Base-by-base conservation (phyloP, 2,113 vertebrate genomes). In the Sisor rabdophorus region DNA sequence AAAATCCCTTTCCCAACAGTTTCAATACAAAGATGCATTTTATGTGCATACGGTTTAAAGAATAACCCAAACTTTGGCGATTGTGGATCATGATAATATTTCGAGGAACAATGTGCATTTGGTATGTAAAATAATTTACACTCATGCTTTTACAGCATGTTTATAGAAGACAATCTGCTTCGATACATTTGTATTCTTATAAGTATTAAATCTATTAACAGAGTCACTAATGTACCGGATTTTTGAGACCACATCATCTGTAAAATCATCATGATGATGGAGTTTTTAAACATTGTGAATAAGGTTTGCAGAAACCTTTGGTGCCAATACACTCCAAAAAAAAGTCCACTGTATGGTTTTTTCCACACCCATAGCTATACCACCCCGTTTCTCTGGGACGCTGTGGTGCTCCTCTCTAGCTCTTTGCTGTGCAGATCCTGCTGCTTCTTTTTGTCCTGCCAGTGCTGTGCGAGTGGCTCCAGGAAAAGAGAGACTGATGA, bases 401-500 rank as follows among this genome's bases (percentile, higher is more conserved):
- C 85, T 0, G 86, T 60, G 4, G 89, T 92, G 80, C 80, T 86
- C 84, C 83, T 89, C 81, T 80, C 84, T 72, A 82, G 80, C 50
- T 89, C 88, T 3, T 83, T 79, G 9, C 64, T 81, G 28, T 75
- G 78, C 73, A 73, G 67, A 28, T 78, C 80, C 63, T 69, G 68
- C 53, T 75, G 75, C 83, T 85, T 89, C 84, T 80, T 90, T 80
- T 82, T 82, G 54, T 87, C 84, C 79, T 88, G 92, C 94, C 94
- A 92, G 81, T 81, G 92, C 79, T 91, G 92, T 56, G 92, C 94
- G 58, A 90, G 59, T 3, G 96, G 96, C 86, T 96, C 92, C 20
- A 98, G 82, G 89, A 95, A 93, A 75, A 97, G 88, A 8, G 95
- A 93, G 17, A 94, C 3, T 0, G 95, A 93, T 19, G 95, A 95